Evolutionary conservation across 2,888 invertebrate genomes (phyloP).

Genomic region (Tanypteryx hageni): DNA sequence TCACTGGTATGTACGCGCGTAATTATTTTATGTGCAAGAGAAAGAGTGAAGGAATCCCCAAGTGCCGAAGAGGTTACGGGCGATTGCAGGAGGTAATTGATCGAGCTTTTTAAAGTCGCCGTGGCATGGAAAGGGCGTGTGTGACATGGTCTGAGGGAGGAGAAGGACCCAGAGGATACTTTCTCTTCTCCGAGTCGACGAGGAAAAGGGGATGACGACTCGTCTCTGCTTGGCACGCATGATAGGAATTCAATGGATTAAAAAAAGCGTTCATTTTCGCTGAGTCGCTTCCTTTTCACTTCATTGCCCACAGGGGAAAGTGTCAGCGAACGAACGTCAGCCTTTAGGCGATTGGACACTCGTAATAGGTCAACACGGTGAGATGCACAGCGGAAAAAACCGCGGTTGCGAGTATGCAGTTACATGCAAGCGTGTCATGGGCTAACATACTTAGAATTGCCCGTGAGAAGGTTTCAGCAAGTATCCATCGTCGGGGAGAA

Average conservation of each 20-base stretch:
- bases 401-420: neutral
- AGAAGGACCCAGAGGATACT: neutral
- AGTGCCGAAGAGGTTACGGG: neutral
- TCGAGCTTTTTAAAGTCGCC: neutral
- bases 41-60: neutral
- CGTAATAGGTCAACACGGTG: slow-evolving; percentile 3
- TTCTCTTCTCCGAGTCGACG: slow-evolving; percentile 37
- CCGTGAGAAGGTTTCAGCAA: neutral
- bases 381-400: neutral
- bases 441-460: neutral
- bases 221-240: slow-evolving; percentile 48
- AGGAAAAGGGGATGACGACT: neutral
- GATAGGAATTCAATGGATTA: slow-evolving; percentile 36
- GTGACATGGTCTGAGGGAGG: neutral
- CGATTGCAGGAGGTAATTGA: neutral
- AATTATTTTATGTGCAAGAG: slow-evolving; percentile 1
- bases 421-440: neutral
- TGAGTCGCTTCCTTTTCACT: slow-evolving; percentile 41
- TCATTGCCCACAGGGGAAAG: neutral
- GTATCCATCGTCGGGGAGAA: neutral
- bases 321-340: neutral
- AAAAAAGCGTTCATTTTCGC: slow-evolving; percentile 33
- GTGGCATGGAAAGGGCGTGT: neutral
- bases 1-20: neutral
- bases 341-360: neutral